Percentiles rank a stretch among this genome's conserved stretches.
phyloP scores from a whole-genome alignment of 2,797 vertebrate genomes.

The Smutsia gigantea region DNA sequence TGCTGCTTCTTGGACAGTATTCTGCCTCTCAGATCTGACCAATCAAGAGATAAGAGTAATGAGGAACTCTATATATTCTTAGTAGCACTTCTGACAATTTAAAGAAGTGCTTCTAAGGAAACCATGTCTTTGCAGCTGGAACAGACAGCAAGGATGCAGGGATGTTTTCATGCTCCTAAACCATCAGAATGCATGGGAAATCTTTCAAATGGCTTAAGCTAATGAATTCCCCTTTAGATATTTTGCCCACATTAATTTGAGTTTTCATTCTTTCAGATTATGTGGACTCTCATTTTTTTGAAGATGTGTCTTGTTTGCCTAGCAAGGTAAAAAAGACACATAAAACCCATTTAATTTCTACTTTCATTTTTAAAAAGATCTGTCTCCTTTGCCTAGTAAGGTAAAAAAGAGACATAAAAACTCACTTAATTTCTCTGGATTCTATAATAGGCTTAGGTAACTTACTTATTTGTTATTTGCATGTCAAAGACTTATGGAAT shows the following conservation, averaged over 20 bases:
- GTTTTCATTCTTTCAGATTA: background rate
- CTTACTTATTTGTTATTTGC: slow-evolving; percentile 14
- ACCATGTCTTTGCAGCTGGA: background rate
- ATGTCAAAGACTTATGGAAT: background rate
- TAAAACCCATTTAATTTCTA: slow-evolving; percentile 23
- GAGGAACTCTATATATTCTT: background rate
- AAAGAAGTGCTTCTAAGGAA: background rate
- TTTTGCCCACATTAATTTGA: background rate
- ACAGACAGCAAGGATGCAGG: background rate
- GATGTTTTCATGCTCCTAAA: background rate
- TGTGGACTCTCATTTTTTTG: background rate
- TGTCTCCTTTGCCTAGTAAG: background rate
- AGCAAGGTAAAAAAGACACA: background rate
- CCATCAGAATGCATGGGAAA: background rate
- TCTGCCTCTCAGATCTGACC: background rate
- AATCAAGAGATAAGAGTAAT: background rate
- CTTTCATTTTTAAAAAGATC: background rate
- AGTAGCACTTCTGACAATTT: background rate
- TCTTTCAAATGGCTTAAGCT: background rate
- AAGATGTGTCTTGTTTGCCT: background rate
- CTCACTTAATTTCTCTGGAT: slow-evolving; percentile 21
- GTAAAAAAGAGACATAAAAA: background rate
- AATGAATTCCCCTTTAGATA: background rate
- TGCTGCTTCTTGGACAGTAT: background rate
- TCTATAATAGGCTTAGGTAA: background rate